Percentiles rank a stretch among this genome's conserved stretches.
These are phyloP conservation scores for Drosophila quadrilineata DNA, from an alignment of 1,140 invertebrate species.

Conservation along the genomic window DNA sequence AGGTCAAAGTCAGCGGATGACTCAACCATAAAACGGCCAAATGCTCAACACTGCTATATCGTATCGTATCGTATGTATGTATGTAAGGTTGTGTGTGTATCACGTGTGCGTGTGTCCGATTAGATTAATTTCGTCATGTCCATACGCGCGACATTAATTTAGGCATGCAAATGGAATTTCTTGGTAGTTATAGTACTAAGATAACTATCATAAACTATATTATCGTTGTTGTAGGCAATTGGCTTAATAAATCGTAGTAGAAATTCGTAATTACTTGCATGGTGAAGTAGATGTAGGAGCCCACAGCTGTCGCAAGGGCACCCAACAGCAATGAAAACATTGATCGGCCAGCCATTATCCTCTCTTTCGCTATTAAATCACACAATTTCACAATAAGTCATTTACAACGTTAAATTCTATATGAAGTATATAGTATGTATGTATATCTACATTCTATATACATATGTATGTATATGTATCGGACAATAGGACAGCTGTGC, in stretches of 20 bases:
- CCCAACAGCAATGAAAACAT: slow-evolving; percentile 67
- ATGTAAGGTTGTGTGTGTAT: neutral
- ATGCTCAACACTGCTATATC: neutral
- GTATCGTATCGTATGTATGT: neutral
- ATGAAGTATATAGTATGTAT: slow-evolving; percentile 5
- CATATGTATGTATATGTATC: slow-evolving; percentile 9
- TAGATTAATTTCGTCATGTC: slow-evolving; percentile 15
- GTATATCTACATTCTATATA: neutral
- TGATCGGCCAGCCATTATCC: slow-evolving; percentile 55
- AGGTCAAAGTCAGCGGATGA: slow-evolving; percentile 47
- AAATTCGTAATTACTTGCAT: slow-evolving; percentile 69
- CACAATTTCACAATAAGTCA: slow-evolving; percentile 50
- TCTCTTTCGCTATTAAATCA: too few species aligned
- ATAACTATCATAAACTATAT: too few species aligned
- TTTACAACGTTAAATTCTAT: slow-evolving; percentile 6
- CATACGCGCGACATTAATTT: slow-evolving; percentile 15
- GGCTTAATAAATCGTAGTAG: neutral
- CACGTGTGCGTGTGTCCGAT: neutral
- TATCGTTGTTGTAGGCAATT: slow-evolving; percentile 1
- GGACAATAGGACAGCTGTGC: slow-evolving; percentile 19
- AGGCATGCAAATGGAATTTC: slow-evolving; percentile 52
- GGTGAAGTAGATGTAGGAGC: slow-evolving; percentile 70
- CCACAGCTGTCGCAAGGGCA: slow-evolving; percentile 67
- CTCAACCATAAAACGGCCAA: neutral
- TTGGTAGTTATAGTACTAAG: slow-evolving; percentile 2